A percentile compares a stretch with the other conserved stretches of the same genome.
Evolutionary conservation across 2,113 vertebrate genomes (phyloP).

Genomic region (Scomber japonicus): DNA sequence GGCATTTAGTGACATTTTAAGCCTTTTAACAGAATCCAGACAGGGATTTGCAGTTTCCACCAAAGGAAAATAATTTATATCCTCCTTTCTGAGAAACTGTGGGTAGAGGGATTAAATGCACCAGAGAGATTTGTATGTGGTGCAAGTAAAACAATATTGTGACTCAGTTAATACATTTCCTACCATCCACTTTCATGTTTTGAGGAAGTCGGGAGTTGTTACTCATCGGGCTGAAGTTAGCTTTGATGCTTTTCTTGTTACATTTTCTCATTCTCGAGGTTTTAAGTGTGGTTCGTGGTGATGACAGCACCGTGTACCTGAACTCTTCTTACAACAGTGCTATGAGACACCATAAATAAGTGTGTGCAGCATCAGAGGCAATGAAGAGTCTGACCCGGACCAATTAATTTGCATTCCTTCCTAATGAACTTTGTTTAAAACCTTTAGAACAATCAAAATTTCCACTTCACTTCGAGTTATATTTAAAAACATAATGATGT

Average conservation of each 20-base stretch:
- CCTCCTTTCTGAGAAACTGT: conserved; percentile 84
- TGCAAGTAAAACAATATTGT: conserved; percentile 84
- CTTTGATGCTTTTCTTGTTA: conserved; percentile 68
- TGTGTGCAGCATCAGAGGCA: conserved; percentile 21
- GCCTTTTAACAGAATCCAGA: conserved; percentile 89
- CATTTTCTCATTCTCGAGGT: conserved; percentile 58
- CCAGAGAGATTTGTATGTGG: conserved; percentile 80
- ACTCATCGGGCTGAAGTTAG: conserved; percentile 66
- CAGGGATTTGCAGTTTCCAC: conserved; percentile 85
- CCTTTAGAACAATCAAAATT: conserved; percentile 47
- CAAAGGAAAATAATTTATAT: conserved; percentile 87
- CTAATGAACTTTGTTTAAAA: conserved; percentile 58
- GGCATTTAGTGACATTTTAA: conserved; percentile 90
- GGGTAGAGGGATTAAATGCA: conserved; percentile 85
- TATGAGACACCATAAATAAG: conserved; percentile 37
- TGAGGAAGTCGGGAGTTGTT: conserved; percentile 70
- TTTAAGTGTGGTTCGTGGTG: conserved; percentile 52
- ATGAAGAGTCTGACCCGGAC: conserved; percentile 41
- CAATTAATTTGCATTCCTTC: conserved; percentile 55
- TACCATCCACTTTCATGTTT: conserved; percentile 71
- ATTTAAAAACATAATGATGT: conserved; percentile 59
- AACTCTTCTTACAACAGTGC: conserved; percentile 30
- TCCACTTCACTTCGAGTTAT: conserved; percentile 31
- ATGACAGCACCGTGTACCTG: conserved; percentile 51
- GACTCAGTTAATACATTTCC: conserved; percentile 80